These are phyloP conservation scores for Pycnomerus fuliginosus DNA, from an alignment of 2,888 invertebrate genomes.

Conservation along the genomic window DNA sequence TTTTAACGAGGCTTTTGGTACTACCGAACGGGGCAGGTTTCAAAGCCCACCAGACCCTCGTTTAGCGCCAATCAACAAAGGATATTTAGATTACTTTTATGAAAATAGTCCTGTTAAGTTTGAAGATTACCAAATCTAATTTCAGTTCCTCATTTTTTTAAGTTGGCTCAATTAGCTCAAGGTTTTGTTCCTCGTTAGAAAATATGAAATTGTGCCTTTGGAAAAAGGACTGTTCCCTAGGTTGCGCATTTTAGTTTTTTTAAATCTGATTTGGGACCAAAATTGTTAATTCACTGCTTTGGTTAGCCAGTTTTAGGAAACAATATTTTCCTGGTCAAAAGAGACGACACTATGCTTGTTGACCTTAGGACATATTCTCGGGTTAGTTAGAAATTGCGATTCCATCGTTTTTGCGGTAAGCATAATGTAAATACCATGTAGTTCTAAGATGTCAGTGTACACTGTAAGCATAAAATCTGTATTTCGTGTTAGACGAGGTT, in stretches of 20 bases:
- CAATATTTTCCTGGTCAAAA: too few species aligned
- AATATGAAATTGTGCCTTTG: conserved; percentile 46
- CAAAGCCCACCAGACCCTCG: conserved; percentile 49
- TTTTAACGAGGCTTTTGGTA: conserved; percentile 83
- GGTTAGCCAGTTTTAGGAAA: too few species aligned
- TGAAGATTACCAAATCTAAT: conserved; percentile 43
- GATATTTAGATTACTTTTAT: conserved; percentile 43
- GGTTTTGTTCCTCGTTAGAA: conserved; percentile 21
- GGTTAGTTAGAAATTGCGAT: too few species aligned
- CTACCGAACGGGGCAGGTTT: conserved; percentile 83
- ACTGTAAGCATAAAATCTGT: too few species aligned
- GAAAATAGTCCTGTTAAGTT: conserved; percentile 39
- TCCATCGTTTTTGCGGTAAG: too few species aligned
- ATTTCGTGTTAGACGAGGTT: too few species aligned
- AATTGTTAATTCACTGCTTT: too few species aligned
- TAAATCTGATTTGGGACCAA: conserved; percentile 48
- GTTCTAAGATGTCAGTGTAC: too few species aligned
- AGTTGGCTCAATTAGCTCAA: conserved; percentile 11
- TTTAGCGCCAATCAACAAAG: conserved; percentile 40
- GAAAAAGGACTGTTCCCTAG: conserved; percentile 36
- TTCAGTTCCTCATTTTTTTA: conserved; percentile 3
- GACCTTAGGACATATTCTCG: too few species aligned
- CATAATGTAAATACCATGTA: too few species aligned
- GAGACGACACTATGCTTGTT: too few species aligned
- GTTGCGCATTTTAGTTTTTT: conserved; percentile 19